Evolutionary conservation across 2,888 invertebrate genomes (phyloP), one percentile per base, ranked within the genome.

Genomic region (Amphipyra tragopoginis): DNA sequence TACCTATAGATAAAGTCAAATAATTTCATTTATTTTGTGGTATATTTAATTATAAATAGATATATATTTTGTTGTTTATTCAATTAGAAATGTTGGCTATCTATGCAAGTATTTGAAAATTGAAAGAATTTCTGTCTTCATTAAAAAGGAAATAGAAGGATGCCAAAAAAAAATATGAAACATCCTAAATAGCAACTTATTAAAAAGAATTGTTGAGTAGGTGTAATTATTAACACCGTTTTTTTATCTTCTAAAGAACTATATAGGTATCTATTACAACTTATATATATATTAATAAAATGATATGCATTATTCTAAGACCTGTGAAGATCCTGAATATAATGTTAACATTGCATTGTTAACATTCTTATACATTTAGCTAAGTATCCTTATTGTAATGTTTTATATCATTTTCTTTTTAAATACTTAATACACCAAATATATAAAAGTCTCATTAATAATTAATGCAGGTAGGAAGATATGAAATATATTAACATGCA

Each of bases 401-500:
- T 26, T 13, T 38, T 38, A n/a, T 50, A 13, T 42, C 40, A 14
- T 14, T 40, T 40, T 40, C 40, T 40, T 14, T 40, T 40, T 40
- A 7, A 15, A 42, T 7, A 8, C 21, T 42, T 14, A 42, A 15
- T 49, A 6, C n/a, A 11, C n/a, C 45, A 36, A 38, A 44, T 36
- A 42, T 34, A 21, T 15, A 48, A 33, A 44, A 43, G 10, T 39
- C 14, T 47, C 11, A 42, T 15, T 38, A 39, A n/a, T 44, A 36
- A 33, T 15, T 33, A 52, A 50, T 47, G n/a, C 38, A 44, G 11
- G 7, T 11, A 57, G 48, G 9, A 14, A n/a, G 26, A 34, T 7
- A 45, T 47, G n/a, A 42, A 43, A 51, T 47, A 21, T 34, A 36
- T 57, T 26, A 40, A 42, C 33, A 44, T 44, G 1, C 8, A 43